phyloP scores from a whole-genome alignment of 1,140 invertebrate species.

The Ericerus pela region DNA sequence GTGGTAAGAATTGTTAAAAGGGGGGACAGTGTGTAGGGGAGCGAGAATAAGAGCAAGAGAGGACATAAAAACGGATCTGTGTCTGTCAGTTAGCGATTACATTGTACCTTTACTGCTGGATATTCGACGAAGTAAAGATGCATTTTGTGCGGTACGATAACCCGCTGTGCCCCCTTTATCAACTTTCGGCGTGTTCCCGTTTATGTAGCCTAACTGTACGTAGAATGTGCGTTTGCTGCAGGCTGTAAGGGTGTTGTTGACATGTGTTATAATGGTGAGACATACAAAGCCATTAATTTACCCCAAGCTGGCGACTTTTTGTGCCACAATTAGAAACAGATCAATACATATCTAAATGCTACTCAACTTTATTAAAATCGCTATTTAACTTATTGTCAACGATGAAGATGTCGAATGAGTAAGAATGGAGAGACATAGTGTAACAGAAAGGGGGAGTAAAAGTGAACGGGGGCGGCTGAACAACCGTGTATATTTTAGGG shows the following conservation, averaged over 20 bases:
- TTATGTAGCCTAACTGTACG: constrained; percentile 1
- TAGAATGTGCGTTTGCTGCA: constrained; percentile 6
- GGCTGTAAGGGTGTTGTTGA: constrained; percentile 10
- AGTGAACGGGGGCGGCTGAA: too few relatives aligned
- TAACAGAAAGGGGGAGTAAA: too few relatives aligned
- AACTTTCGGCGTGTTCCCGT: neutral
- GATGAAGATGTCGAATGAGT: too few relatives aligned
- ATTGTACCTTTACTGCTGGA: neutral
- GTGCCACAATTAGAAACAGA: constrained; percentile 9
- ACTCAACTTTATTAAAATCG: constrained; percentile 3
- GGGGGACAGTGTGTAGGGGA: too few relatives aligned
- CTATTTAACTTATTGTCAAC: neutral
- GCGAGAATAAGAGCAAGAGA: too few relatives aligned
- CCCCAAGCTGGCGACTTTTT: constrained; percentile 3
- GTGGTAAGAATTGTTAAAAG: too few relatives aligned
- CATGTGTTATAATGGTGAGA: constrained; percentile 8
- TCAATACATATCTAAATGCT: constrained; percentile 8
- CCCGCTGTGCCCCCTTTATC: constrained; percentile 7
- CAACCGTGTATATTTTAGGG: too few relatives aligned
- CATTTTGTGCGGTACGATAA: constrained; percentile 8
- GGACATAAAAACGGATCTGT: constrained; percentile 1
- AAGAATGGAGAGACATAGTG: too few relatives aligned
- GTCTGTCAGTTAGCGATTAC: constrained; percentile 7
- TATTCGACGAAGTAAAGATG: constrained; percentile 9
- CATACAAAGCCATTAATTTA: constrained; percentile 7